Conservation (phyloP, 23 tunicate genomes). For the Trididemnum nubilum region DNA sequence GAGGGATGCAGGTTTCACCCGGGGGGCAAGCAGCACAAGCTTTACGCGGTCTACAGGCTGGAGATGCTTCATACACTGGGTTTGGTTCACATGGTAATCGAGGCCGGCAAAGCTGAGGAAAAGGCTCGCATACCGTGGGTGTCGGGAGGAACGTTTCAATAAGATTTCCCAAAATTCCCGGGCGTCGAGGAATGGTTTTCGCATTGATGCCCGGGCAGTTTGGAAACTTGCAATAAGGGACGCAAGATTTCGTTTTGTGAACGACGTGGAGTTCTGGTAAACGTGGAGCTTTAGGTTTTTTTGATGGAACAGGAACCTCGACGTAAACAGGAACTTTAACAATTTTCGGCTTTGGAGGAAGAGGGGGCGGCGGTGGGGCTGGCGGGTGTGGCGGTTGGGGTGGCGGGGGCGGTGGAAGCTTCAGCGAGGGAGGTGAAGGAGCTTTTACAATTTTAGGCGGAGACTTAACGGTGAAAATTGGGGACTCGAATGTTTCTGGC, state of each 20-base stretch:
- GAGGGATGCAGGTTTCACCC: too few relatives aligned
- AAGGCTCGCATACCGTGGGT: neutral
- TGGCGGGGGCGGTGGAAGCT: neutral
- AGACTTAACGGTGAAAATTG: too few relatives aligned
- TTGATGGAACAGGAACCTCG: neutral
- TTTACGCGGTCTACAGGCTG: too few relatives aligned
- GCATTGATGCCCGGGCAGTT: neutral
- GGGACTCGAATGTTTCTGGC: too few relatives aligned
- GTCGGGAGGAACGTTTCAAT: neutral
- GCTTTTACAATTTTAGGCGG: too few relatives aligned
- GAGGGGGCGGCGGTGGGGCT: neutral
- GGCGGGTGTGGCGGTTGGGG: too few relatives aligned
- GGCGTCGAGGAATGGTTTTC: neutral
- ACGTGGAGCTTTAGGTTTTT: neutral
- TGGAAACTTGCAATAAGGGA: neutral
- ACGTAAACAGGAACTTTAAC: neutral
- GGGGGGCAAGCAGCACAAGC: too few relatives aligned
- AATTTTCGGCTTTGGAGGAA: neutral
- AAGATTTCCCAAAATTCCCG: neutral
- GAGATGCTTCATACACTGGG: too few relatives aligned
- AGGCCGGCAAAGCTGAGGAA: too few relatives aligned
- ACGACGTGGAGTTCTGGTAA: neutral
- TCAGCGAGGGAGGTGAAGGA: neutral
- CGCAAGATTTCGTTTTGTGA: neutral
- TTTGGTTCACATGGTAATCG: too few relatives aligned